These are phyloP conservation scores for Perithous albicinctus DNA, from an alignment of 2,888 invertebrate species.

Conservation along the genomic window DNA sequence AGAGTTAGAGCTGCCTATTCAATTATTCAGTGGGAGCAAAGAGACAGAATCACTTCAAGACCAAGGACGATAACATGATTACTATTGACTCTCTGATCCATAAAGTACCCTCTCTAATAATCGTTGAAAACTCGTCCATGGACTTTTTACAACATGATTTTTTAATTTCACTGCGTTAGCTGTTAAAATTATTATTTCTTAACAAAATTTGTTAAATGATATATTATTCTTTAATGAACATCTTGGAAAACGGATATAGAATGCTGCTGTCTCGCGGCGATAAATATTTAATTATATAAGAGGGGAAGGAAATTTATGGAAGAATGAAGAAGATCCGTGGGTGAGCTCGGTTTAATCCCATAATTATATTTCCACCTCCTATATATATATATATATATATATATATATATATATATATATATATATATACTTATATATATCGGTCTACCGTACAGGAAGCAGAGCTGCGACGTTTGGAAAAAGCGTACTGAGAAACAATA, in stretches of 20 bases:
- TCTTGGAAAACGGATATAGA: background rate
- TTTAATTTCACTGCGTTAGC: background rate
- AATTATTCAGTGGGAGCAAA: conserved; percentile 68
- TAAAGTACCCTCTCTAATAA: background rate
- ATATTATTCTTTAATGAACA: background rate
- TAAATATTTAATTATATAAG: conserved; percentile 26
- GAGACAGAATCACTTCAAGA: conserved; percentile 30
- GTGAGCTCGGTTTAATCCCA: conserved; percentile 33
- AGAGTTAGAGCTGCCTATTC: conserved; percentile 52
- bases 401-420: too few species aligned
- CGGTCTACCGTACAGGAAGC: background rate
- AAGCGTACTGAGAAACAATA: conserved; percentile 41
- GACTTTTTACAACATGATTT: background rate
- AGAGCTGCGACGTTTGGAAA: conserved; percentile 10
- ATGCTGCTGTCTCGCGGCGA: background rate
- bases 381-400: too few species aligned
- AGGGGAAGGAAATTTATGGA: conserved; percentile 22
- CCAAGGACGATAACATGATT: conserved; percentile 14
- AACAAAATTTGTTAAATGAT: background rate
- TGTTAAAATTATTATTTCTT: too few species aligned
- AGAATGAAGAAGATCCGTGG: background rate
- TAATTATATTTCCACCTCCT: conserved; percentile 26
- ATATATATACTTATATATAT: too few species aligned
- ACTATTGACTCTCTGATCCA: conserved; percentile 24
- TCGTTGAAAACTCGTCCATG: background rate